These are phyloP conservation scores for Oedothorax gibbosus DNA, from an alignment of 1,140 invertebrate species.

Conservation along the genomic window DNA sequence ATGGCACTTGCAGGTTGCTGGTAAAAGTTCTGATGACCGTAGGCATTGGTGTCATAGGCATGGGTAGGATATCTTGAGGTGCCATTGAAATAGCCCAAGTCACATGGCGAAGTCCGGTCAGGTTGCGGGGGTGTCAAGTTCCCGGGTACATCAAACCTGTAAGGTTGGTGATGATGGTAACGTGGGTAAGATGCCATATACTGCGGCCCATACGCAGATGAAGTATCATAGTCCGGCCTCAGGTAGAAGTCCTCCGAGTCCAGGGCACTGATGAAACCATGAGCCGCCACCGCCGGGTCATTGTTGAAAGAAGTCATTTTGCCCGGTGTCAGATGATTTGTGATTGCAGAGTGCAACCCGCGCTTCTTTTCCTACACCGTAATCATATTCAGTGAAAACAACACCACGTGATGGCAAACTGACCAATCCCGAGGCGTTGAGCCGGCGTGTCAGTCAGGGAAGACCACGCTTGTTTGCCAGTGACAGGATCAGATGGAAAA, in stretches of 20 bases:
- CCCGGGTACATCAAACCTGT: slow-evolving; percentile 24
- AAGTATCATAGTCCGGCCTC: background rate
- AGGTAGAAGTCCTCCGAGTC: slow-evolving; percentile 17
- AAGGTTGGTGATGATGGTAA: slow-evolving; percentile 19
- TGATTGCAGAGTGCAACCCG: slow-evolving; percentile 38
- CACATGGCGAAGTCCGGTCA: slow-evolving; percentile 45
- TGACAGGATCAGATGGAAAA: slow-evolving; percentile 59
- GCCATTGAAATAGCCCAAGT: background rate
- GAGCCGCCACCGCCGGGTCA: background rate
- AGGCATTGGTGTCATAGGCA: slow-evolving; percentile 12
- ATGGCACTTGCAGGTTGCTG: background rate
- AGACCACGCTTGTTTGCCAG: slow-evolving; percentile 56
- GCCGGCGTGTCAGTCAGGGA: slow-evolving; percentile 58
- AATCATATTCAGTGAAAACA: slow-evolving; percentile 61
- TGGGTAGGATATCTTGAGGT: slow-evolving; percentile 23
- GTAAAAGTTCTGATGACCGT: slow-evolving; percentile 42
- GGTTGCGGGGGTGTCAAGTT: slow-evolving; percentile 52
- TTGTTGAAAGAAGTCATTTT: slow-evolving; percentile 59
- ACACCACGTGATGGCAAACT: slow-evolving; percentile 50
- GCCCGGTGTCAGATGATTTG: slow-evolving; percentile 48
- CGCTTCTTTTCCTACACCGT: slow-evolving; percentile 34
- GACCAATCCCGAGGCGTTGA: slow-evolving; percentile 56
- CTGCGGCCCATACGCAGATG: slow-evolving; percentile 2
- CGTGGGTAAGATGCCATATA: slow-evolving; percentile 19
- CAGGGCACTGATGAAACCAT: slow-evolving; percentile 18